Base-by-base conservation (phyloP, 2,888 invertebrate species). In the Helicoverpa assulta region DNA sequence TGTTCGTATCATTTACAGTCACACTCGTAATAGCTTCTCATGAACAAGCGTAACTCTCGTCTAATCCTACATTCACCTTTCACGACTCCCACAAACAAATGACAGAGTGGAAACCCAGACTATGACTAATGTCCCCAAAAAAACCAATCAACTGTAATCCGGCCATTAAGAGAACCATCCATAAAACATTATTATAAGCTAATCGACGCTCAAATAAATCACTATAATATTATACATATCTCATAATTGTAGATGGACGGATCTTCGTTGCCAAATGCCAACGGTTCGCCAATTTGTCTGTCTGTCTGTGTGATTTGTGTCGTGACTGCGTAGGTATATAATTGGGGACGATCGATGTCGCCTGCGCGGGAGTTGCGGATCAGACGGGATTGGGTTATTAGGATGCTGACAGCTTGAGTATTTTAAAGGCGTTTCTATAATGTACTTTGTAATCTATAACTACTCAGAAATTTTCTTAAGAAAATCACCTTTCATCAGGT, bases 221-320 rank as follows among this genome's bases (percentile, higher is more conserved):
- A 63, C 16, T 60, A 47, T 47, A 40, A 47, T 80, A 82, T 85
- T 85, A 83, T 88, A 89, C 89, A 89, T 88, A 88, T 85, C 82
- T 84, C 85, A 81, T 81, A 80, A 71, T 80, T 72, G 64, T 76
- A 65, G 76, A 71, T 72, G 79, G 78, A 78, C 76, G 78, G 65
- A 74, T 79, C 76, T 77, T 62, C 75, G 81, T 81, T 84, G 88
- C 88, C 86, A 86, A 87, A 85, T 87, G 87, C 84, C 86, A 84
- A 73, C 84, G 82, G 79, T 83, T 81, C 66, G 66, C 85, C 85
- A 88, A 88, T 89, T 89, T 88, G 88, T 89, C 86, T 85, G 88
- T 88, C 87, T 83, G 86, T 85, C 83, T 72, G 75, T 85, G 79
- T 86, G 86, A 88, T 88, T 88, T 87, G 86, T 86, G 85, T 75